Evolutionary conservation across 1,140 invertebrate genomes (phyloP).

Genomic region (Brachionus rotundiformis): DNA sequence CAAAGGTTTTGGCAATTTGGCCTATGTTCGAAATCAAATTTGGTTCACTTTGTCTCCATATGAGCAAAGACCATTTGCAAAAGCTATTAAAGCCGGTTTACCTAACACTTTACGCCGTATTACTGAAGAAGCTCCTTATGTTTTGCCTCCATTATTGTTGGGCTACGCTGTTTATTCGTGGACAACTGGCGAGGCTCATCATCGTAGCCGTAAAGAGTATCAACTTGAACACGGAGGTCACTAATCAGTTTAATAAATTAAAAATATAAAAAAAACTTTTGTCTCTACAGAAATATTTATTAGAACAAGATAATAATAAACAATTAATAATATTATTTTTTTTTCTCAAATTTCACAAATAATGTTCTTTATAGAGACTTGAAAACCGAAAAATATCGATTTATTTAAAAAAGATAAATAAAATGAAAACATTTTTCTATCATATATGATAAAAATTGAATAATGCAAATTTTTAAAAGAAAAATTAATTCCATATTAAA

Average conservation of each 20-base stretch:
- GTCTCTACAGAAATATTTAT: not conserved
- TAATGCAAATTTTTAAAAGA: not conserved
- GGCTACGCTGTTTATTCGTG: slow-evolving; percentile 44
- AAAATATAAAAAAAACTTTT: not conserved
- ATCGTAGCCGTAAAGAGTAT: slow-evolving; percentile 33
- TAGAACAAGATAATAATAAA: not conserved
- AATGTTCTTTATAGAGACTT: too few species aligned
- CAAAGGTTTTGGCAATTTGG: slow-evolving; percentile 44
- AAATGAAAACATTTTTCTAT: too few species aligned
- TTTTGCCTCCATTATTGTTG: slow-evolving; percentile 41
- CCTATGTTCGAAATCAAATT: slow-evolving; percentile 49
- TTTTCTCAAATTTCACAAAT: not conserved
- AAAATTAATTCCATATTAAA: too few species aligned
- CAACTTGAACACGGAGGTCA: not conserved
- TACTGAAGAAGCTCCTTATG: slow-evolving; percentile 49
- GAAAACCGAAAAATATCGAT: too few species aligned
- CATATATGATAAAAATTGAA: too few species aligned
- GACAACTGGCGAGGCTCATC: slow-evolving; percentile 21
- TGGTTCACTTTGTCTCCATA: slow-evolving; percentile 51
- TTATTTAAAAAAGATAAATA: too few species aligned
- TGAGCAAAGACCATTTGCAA: slow-evolving; percentile 50
- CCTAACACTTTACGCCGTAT: slow-evolving; percentile 40
- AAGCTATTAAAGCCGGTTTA: slow-evolving; percentile 48
- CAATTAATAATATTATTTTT: not conserved
- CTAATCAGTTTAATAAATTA: not conserved